Evolutionary conservation across 37 sponge, comb jelly and placozoan genomes (phyloP).

Genomic region (Lycopodina hypogea): DNA sequence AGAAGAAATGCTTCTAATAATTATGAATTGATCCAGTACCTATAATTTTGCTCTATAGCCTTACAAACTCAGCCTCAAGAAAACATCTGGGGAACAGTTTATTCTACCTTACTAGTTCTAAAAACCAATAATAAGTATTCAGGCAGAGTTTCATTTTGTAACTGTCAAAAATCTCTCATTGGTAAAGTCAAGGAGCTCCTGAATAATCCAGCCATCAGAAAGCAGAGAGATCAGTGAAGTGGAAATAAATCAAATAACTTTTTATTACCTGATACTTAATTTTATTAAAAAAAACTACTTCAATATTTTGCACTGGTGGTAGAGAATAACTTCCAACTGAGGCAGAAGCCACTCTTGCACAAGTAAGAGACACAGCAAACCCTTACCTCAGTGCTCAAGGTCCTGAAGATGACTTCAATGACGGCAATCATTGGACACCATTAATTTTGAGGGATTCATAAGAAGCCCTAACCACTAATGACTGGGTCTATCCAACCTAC

Average conservation of each 20-base stretch:
- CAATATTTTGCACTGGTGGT: too few relatives aligned
- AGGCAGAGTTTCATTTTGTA: conserved; percentile 55
- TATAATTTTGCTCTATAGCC: conserved; percentile 44
- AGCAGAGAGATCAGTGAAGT: background rate
- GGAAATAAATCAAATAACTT: background rate
- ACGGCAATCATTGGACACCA: too few relatives aligned
- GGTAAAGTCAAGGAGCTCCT: too few relatives aligned
- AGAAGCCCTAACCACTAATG: too few relatives aligned
- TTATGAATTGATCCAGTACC: conserved; percentile 33
- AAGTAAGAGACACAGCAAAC: too few relatives aligned
- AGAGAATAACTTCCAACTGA: too few relatives aligned
- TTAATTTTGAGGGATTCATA: background rate
- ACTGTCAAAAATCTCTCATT: conserved; percentile 28
- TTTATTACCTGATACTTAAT: too few relatives aligned
- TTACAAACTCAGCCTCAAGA: conserved; percentile 19
- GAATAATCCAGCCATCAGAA: background rate
- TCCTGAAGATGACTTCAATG: too few relatives aligned
- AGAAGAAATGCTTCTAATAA: conserved; percentile 36
- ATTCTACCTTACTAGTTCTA: conserved; percentile 39
- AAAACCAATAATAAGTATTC: conserved; percentile 55
- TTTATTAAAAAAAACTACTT: too few relatives aligned
- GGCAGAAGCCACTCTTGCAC: background rate
- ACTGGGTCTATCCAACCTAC: too few relatives aligned
- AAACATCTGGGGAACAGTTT: conserved; percentile 16
- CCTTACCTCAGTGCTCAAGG: too few relatives aligned